Conservation (phyloP, 2,888 invertebrate species). For the Sceliomorpha sp. region DNA sequence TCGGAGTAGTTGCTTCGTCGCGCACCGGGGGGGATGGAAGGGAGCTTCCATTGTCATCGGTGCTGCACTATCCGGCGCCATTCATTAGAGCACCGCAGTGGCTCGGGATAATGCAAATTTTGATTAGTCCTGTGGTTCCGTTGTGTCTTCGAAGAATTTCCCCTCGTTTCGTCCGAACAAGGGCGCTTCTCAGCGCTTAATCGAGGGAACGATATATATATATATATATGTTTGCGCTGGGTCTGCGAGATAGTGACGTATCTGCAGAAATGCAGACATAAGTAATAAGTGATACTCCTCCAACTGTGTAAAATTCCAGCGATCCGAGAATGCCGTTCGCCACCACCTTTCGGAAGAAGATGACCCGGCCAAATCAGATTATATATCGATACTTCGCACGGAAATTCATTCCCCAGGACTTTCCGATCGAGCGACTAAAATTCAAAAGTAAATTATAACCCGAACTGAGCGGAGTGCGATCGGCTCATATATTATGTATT, state of each 20-base stretch:
- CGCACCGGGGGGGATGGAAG: slow-evolving; percentile 47
- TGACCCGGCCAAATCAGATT: slow-evolving; percentile 35
- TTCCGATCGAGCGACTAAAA: slow-evolving; percentile 45
- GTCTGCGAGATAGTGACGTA: slow-evolving; percentile 39
- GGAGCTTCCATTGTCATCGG: slow-evolving; percentile 53
- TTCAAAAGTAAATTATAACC: slow-evolving; percentile 56
- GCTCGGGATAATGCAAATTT: slow-evolving; percentile 57
- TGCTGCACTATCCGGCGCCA: slow-evolving; percentile 53
- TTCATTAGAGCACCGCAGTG: slow-evolving; percentile 56
- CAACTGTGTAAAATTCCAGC: too few relatives aligned
- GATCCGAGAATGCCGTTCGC: too few relatives aligned
- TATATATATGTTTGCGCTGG: too few relatives aligned
- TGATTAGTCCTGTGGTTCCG: slow-evolving; percentile 59
- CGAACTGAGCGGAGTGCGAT: slow-evolving; percentile 44
- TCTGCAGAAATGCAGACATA: slow-evolving; percentile 33
- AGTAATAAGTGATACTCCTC: slow-evolving; percentile 33
- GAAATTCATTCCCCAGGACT: slow-evolving; percentile 36
- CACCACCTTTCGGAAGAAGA: too few relatives aligned
- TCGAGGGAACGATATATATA: slow-evolving; percentile 32
- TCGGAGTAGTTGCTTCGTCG: slow-evolving; percentile 54
- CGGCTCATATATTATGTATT: slow-evolving; percentile 56
- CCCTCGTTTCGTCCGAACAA: slow-evolving; percentile 33
- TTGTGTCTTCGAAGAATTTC: slow-evolving; percentile 54
- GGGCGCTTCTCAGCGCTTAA: slow-evolving; percentile 48
- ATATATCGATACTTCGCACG: slow-evolving; percentile 19